Percentiles rank a stretch among this genome's conserved stretches.
Conservation (phyloP, 2,888 invertebrate species). For the Rhimphoctona megacephalus region DNA sequence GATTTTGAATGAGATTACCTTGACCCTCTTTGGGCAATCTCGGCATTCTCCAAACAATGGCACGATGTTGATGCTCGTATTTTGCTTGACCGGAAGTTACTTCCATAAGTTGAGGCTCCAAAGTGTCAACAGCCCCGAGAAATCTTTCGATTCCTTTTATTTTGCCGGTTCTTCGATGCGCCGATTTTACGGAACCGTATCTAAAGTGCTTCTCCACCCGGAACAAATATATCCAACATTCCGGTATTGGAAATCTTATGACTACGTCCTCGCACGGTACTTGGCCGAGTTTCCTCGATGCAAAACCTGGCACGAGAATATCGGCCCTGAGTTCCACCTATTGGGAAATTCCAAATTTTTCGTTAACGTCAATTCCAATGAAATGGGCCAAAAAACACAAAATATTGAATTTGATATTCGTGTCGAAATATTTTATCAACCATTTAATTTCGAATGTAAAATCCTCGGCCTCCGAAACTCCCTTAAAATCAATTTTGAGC, state of each 20-base stretch:
- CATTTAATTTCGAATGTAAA: not conserved
- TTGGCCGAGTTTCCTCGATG: conserved; percentile 97
- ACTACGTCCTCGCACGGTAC: conserved; percentile 99
- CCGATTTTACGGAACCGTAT: conserved; percentile 84
- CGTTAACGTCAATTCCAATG: not conserved
- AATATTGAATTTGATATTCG: no score
- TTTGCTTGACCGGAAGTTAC: conserved; percentile 98
- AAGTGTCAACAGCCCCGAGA: conserved; percentile 95
- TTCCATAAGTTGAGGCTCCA: conserved; percentile 97
- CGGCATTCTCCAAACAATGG: conserved; percentile 99
- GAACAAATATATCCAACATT: conserved; percentile 99
- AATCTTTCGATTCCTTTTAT: conserved; percentile 97
- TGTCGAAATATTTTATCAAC: not conserved
- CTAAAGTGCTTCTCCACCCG: conserved; percentile 98
- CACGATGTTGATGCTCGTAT: conserved; percentile 98
- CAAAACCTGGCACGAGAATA: conserved; percentile 98
- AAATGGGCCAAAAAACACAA: not conserved
- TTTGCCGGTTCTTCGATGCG: conserved; percentile 91
- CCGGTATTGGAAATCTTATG: conserved; percentile 98
- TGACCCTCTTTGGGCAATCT: conserved; percentile 99
- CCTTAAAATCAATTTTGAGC: not conserved
- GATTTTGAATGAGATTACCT: conserved; percentile 87
- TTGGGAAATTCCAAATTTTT: not conserved
- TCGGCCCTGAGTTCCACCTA: conserved; percentile 97
- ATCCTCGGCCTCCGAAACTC: not conserved